Conservation (phyloP, 2,797 vertebrate genomes). For the Acrossocheilus fasciatus region DNA sequence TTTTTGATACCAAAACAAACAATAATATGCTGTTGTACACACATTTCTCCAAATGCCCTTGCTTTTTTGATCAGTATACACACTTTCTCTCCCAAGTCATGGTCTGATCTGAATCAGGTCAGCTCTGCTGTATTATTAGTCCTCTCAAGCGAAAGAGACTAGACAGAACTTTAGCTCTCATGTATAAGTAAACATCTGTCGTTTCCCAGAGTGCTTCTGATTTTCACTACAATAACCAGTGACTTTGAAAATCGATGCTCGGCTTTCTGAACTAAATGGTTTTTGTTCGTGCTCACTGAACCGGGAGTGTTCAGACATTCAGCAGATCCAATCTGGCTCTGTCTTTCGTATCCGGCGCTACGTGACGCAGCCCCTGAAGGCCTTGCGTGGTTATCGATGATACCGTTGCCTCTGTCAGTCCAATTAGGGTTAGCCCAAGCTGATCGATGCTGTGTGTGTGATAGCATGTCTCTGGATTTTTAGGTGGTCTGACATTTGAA, state of each 20-base stretch:
- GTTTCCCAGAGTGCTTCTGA: conserved; percentile 28
- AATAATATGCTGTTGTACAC: neutral
- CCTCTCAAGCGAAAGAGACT: conserved; percentile 20
- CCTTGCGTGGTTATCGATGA: neutral
- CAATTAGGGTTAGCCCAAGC: neutral
- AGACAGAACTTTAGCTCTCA: conserved; percentile 33
- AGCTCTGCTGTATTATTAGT: conserved; percentile 11
- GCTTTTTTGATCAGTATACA: neutral
- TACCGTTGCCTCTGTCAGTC: conserved; percentile 22
- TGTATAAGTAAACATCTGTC: conserved; percentile 33
- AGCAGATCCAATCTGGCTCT: neutral
- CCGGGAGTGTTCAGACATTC: neutral
- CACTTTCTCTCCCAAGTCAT: neutral
- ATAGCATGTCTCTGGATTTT: neutral
- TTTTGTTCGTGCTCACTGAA: conserved; percentile 42
- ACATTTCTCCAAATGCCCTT: neutral
- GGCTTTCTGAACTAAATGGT: conserved; percentile 37
- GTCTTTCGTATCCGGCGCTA: neutral
- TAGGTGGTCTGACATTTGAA: conserved; percentile 8
- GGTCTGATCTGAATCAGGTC: conserved; percentile 31
- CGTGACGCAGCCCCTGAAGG: conserved; percentile 2
- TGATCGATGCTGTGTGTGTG: conserved; percentile 20
- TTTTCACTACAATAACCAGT: conserved; percentile 22
- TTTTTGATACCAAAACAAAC: neutral
- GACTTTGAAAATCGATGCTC: conserved; percentile 26